Evolutionary conservation across 2,888 invertebrate genomes (phyloP), one percentile per base, ranked within the genome.

Genomic region (Caenorhabditis drosophilae): DNA sequence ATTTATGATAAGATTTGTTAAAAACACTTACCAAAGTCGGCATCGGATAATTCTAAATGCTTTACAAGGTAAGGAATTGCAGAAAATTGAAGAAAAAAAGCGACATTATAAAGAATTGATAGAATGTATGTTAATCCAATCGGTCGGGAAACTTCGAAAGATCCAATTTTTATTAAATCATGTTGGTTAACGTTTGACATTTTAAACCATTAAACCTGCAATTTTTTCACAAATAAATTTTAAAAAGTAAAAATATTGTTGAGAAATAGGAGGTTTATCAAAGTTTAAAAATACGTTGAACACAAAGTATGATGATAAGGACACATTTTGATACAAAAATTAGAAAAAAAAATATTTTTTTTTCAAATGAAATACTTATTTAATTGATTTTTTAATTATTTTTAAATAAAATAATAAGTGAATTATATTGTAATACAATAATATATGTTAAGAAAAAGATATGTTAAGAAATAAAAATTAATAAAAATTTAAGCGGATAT

Each of bases 61-160:
- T 77, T 77, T 18, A 64, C 51, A 16, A 76, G 34, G 48, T 75
- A 70, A 3, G 77, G 77, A 4, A 64, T 61, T 11, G 73, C 54
- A 4, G 70, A 66, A 48, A 77, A 67, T 58, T 73, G 75, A 31
- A 76, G 60, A 42, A 77, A 78, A 54, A 77, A 77, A 16, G 63
- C 54, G 34, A 70, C 62, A 75, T 77, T 78, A 62, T 78, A 77
- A 35, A 78, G 59, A 41, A 73, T 66, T 23, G 71, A 57, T 2
- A 77, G 55, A 7, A 60, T 31, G 49, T 78, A 78, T 16, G 75
- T 69, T 50, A 66, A 67, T 0, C 67, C 63, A 26, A 76, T 70
- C 16, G 72, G 72, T 9, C 62, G 54, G 7, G 69, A 53, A 9
- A 72, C 36, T 20, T 59, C 59, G n/a, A 51, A 47, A 11, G 54